Base-by-base conservation (phyloP, 2,888 invertebrate genomes). In the Folsomia manolachei region DNA sequence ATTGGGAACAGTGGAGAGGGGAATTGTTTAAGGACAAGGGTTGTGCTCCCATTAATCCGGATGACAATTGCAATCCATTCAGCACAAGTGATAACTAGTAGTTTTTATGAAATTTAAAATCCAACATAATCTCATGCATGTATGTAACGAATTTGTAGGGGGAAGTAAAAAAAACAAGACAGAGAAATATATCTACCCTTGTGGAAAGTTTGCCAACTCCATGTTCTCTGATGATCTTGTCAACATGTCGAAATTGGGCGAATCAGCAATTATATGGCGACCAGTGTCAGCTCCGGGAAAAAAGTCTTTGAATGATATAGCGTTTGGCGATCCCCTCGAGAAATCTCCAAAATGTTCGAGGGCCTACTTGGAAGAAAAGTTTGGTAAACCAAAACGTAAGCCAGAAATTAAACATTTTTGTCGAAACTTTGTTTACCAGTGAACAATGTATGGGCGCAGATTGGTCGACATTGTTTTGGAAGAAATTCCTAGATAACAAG, bases 131-230 rank as follows among this genome's bases (percentile, higher is more conserved):
- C n/a, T n/a, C n/a, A n/a, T n/a, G n/a, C n/a, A n/a, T n/a, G n/a
- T n/a, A n/a, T n/a, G n/a, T n/a, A n/a, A n/a, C n/a, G n/a, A n/a
- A n/a, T n/a, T n/a, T n/a, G n/a, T n/a, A n/a, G n/a, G n/a, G n/a
- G n/a, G n/a, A n/a, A n/a, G n/a, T n/a, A n/a, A n/a, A n/a, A n/a
- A n/a, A n/a, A n/a, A n/a, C n/a, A n/a, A n/a, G n/a, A n/a, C n/a
- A n/a, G n/a, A n/a, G n/a, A n/a, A n/a, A n/a, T n/a, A n/a, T 14
- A 63, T 72, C 23, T 75, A 64, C 63, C 75, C 75, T 1, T 75
- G 72, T 61, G 75, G 75, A 23, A 68, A 63, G 53, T 14, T 70
- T 4, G 68, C 75, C 24, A 75, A 75, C 51, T 70, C 75, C 2
- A 65, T 64, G 14, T 75, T 75, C 51, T 52, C 67, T 0, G 75